Percentiles rank a stretch among this genome's conserved stretches.
phyloP scores from a whole-genome alignment of 2,797 vertebrate genomes.

The Erethizon dorsatum region DNA sequence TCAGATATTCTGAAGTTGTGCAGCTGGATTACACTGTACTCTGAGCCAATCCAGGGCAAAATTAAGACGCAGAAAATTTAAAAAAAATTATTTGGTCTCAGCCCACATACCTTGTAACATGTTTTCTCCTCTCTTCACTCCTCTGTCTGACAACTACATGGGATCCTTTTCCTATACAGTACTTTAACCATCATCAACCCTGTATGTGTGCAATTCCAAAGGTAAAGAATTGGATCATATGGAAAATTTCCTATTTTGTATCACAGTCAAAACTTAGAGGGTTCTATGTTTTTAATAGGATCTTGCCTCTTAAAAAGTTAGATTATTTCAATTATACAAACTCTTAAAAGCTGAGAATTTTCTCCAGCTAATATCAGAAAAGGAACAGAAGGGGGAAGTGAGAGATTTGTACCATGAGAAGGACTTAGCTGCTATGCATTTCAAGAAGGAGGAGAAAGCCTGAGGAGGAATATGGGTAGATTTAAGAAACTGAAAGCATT shows the following conservation, averaged over 20 bases:
- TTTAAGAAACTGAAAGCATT: not conserved
- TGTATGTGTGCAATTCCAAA: not conserved
- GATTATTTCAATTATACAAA: not conserved
- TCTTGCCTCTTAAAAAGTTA: not conserved
- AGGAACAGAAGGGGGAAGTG: not conserved
- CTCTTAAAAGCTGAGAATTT: not conserved
- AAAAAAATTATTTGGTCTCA: not conserved
- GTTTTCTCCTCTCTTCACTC: not conserved
- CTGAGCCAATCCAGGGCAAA: not conserved
- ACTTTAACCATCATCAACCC: not conserved
- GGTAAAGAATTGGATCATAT: not conserved
- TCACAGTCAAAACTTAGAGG: not conserved
- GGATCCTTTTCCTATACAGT: not conserved
- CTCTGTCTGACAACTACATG: not conserved
- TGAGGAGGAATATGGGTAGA: not conserved
- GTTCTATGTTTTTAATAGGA: not conserved
- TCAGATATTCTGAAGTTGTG: not conserved
- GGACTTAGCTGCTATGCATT: not conserved
- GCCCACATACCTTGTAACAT: not conserved
- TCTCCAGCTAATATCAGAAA: not conserved
- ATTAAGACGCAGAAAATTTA: constrained; percentile 15
- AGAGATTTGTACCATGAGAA: not conserved
- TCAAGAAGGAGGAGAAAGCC: not conserved
- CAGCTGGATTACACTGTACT: not conserved
- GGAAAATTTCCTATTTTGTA: not conserved